A percentile compares a stretch with the other conserved stretches of the same genome.
Conservation (phyloP, 2,888 invertebrate species). For the Eulithis prunata region DNA sequence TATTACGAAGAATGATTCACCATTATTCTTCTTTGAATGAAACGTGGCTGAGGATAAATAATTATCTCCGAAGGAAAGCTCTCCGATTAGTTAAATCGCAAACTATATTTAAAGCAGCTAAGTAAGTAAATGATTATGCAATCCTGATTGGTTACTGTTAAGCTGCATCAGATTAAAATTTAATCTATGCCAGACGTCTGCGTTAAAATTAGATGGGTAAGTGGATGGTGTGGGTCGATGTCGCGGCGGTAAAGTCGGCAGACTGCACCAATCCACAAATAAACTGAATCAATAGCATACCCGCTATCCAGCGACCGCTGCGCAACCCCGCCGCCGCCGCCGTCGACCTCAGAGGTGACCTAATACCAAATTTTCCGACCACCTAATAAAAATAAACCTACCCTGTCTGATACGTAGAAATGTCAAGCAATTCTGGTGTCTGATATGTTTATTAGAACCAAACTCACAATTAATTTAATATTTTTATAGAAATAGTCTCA, state of each 20-base stretch:
- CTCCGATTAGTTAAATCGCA: conserved; percentile 25
- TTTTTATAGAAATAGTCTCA: too few species aligned
- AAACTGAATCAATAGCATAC: conserved; percentile 69
- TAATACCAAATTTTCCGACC: conserved; percentile 40
- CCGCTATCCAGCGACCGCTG: conserved; percentile 35
- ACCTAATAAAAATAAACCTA: conserved; percentile 35
- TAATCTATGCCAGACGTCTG: conserved; percentile 34
- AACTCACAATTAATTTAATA: too few species aligned
- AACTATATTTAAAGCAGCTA: conserved; percentile 21
- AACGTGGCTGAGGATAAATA: conserved; percentile 57
- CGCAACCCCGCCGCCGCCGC: conserved; percentile 41
- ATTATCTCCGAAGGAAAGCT: conserved; percentile 34
- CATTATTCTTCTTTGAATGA: conserved; percentile 61
- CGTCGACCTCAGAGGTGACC: conserved; percentile 45
- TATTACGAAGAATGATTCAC: conserved; percentile 74
- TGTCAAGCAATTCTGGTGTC: conserved; percentile 4
- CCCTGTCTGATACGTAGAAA: conserved; percentile 15
- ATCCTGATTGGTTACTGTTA: conserved; percentile 25
- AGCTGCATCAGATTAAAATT: conserved; percentile 27
- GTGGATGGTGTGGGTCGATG: conserved; percentile 46
- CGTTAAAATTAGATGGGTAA: conserved; percentile 49
- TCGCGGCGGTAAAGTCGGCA: conserved; percentile 35
- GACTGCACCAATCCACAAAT: conserved; percentile 67
- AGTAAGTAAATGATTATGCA: conserved; percentile 17
- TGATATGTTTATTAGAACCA: not conserved